Evolutionary conservation across 1,140 invertebrate species (phyloP), one percentile per base, ranked within the genome.

Genomic region (Anastrepha obliqua): DNA sequence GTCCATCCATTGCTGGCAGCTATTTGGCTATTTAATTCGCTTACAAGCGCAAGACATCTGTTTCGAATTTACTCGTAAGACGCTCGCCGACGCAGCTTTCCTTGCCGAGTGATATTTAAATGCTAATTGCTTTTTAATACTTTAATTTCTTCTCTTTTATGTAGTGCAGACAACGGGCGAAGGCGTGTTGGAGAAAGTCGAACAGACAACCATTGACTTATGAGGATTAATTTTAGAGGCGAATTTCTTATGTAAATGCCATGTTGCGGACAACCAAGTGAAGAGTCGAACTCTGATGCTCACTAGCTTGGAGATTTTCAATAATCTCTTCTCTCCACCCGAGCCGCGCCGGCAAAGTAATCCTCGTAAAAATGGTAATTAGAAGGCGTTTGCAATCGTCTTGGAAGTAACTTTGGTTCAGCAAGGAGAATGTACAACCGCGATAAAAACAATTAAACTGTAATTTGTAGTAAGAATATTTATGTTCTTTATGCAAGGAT

Each of bases 71-170:
- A 47, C 88, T 86, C 89, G 88, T 20, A 59, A 67, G 55, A 42
- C 60, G 5, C 13, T 74, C 29, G 44, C 47, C 74, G 42, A 55
- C 11, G 17, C 17, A 55, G 6, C 42, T 55, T 44, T 5, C 47
- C 11, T 15, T 81, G 7, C 6, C 47, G 74, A 81, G 15, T 86
- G 42, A 89, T 90, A 90, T 90, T 91, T 90, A 89, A 92, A 92
- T 91, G 91, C 91, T 92, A 92, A 92, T 92, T 92, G 91, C 91
- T 92, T 92, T 92, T 91, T 92, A 92, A 92, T 92, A 90, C 91
- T 89, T 88, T 90, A 92, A 92, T 92, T 92, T 92, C 90, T 88
- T 65, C 44, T 86, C 55, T 42, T 42, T 47, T 29, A 29, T 29
- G 29, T 29, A 29, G 7, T 17, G 55, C 20, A 51, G 62, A 39